phyloP scores from a whole-genome alignment of 2,888 invertebrate genomes.

The Orthosia gothica region DNA sequence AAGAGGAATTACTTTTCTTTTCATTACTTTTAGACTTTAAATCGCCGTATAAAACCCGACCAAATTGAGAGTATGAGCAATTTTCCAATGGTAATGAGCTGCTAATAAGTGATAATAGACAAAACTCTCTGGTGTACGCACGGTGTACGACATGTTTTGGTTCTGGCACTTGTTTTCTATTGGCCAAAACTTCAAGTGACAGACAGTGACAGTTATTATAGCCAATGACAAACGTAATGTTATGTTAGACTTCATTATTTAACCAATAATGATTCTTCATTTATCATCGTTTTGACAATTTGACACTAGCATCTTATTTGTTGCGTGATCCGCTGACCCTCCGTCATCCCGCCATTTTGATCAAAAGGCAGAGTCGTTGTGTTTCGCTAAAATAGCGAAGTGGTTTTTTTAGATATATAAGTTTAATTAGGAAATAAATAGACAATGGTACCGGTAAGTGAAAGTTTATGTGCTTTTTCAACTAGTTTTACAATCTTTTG shows the following conservation, averaged over 20 bases:
- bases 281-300: background rate
- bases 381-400: slow-evolving; percentile 59
- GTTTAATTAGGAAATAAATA: slow-evolving; percentile 54
- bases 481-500: background rate
- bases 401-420: slow-evolving; percentile 47
- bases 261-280: slow-evolving; percentile 13
- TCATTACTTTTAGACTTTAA: no score
- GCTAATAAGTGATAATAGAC: no score
- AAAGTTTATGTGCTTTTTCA: slow-evolving; percentile 22
- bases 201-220: rapidly evolving
- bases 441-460: slow-evolving; percentile 89
- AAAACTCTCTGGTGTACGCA: no score
- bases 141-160: no score
- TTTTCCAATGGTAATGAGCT: no score
- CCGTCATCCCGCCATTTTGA: slow-evolving; percentile 69
- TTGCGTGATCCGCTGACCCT: slow-evolving; percentile 37
- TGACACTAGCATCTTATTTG: slow-evolving; percentile 45
- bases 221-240: slow-evolving; percentile 23
- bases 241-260: rapidly evolving
- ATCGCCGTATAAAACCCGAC: no score
- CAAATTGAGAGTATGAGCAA: no score
- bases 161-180: background rate
- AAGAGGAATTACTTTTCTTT: no score
- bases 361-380: slow-evolving; percentile 43
- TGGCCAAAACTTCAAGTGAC: background rate